These are phyloP conservation scores for Coendou prehensilis DNA, from an alignment of 2,797 vertebrate species.

Conservation along the genomic window DNA sequence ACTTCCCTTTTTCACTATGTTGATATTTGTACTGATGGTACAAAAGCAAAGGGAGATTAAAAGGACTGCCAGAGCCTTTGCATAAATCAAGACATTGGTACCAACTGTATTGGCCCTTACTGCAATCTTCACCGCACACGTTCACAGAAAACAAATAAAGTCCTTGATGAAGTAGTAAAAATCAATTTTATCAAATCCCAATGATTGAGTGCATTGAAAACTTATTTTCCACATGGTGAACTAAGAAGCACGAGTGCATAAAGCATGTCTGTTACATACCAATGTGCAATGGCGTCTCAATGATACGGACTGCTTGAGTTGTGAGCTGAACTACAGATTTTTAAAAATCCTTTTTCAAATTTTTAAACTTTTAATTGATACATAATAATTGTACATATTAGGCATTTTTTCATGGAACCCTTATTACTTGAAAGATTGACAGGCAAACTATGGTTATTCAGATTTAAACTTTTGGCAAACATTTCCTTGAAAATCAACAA, in stretches of 20 bases:
- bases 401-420: neutral
- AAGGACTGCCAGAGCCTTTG: neutral
- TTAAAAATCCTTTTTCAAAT: neutral
- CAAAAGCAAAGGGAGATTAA: neutral
- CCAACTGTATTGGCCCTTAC: neutral
- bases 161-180: neutral
- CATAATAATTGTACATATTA: neutral
- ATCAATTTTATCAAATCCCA: neutral
- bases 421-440: neutral
- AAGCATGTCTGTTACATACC: neutral
- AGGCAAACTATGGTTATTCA: neutral
- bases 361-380: neutral
- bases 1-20: neutral
- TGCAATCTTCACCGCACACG: neutral
- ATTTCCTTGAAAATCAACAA: neutral
- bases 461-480: neutral
- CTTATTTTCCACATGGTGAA: neutral
- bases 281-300: neutral
- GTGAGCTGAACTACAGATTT: neutral
- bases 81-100: neutral
- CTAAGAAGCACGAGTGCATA: neutral
- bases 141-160: neutral
- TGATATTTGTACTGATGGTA: neutral
- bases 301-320: neutral
- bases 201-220: neutral